phyloP scores from a whole-genome alignment of 2,113 vertebrate species.

The Zosterops pallidus region DNA sequence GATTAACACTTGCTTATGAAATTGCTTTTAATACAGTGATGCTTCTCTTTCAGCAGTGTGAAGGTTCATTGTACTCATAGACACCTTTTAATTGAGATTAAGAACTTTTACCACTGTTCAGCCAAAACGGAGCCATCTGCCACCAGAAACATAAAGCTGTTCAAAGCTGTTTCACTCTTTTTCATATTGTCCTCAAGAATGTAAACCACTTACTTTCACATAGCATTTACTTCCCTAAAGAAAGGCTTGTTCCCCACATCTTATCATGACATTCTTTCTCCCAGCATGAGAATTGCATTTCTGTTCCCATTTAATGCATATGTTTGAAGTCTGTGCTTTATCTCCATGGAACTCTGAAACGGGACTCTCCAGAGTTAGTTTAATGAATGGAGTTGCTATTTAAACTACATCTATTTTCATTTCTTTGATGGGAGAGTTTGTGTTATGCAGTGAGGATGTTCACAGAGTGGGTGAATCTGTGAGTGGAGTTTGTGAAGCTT shows the following conservation, averaged over 20 bases:
- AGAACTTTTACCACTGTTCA: neutral
- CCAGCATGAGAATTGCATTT: neutral
- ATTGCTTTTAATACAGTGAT: conserved; percentile 34
- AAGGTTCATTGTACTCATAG: conserved; percentile 16
- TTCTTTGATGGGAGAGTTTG: neutral
- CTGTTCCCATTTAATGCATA: neutral
- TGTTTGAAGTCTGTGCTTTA: neutral
- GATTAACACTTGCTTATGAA: conserved; percentile 62
- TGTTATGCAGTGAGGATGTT: neutral
- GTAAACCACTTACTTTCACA: neutral
- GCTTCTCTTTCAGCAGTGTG: conserved; percentile 28
- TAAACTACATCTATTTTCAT: neutral
- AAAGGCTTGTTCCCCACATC: neutral
- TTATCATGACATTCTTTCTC: neutral
- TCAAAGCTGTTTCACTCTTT: neutral
- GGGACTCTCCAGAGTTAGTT: neutral
- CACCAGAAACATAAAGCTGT: neutral
- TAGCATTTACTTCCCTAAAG: neutral
- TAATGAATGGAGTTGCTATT: neutral
- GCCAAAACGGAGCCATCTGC: conserved; percentile 43
- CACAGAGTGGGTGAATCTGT: neutral
- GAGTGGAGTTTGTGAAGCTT: neutral
- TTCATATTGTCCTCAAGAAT: neutral
- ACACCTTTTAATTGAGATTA: neutral
- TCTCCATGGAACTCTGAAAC: neutral